Conservation (phyloP, 2,888 invertebrate genomes). For the Epinotia bilunana region DNA sequence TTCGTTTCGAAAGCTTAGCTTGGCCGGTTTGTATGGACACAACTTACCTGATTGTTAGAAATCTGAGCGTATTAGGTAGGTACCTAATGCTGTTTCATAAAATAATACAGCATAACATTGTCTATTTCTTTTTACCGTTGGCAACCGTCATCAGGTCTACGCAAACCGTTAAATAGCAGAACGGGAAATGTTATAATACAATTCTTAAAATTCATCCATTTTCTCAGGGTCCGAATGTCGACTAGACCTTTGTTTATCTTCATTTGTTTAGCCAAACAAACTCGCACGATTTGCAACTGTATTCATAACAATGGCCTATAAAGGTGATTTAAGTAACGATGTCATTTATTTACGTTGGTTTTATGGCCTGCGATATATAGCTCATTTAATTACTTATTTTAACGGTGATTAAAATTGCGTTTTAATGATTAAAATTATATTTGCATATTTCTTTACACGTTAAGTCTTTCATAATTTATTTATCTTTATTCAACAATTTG, state of each 20-base stretch:
- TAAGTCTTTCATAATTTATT: neutral
- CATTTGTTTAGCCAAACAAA: slow-evolving; percentile 52
- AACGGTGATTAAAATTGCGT: neutral
- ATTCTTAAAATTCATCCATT: slow-evolving; percentile 56
- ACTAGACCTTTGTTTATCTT: slow-evolving; percentile 50
- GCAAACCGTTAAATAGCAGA: slow-evolving; percentile 38
- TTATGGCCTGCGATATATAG: slow-evolving; percentile 52
- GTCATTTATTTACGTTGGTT: slow-evolving; percentile 62
- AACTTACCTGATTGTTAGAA: too few species aligned
- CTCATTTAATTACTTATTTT: slow-evolving; percentile 17
- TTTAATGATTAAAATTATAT: neutral
- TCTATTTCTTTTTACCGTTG: slow-evolving; percentile 21
- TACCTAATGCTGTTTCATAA: neutral
- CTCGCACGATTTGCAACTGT: slow-evolving; percentile 54
- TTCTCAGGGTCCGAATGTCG: slow-evolving; percentile 52
- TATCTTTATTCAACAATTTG: neutral
- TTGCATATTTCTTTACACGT: neutral
- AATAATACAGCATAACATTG: neutral
- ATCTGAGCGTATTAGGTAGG: too few species aligned
- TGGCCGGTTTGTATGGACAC: too few species aligned
- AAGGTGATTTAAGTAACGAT: slow-evolving; percentile 63
- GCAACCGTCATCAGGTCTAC: slow-evolving; percentile 10
- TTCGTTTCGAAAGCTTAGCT: too few species aligned
- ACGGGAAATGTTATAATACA: slow-evolving; percentile 47
- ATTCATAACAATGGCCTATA: slow-evolving; percentile 66